phyloP scores from a whole-genome alignment of 2,113 vertebrate genomes.

The Hoplias malabaricus region DNA sequence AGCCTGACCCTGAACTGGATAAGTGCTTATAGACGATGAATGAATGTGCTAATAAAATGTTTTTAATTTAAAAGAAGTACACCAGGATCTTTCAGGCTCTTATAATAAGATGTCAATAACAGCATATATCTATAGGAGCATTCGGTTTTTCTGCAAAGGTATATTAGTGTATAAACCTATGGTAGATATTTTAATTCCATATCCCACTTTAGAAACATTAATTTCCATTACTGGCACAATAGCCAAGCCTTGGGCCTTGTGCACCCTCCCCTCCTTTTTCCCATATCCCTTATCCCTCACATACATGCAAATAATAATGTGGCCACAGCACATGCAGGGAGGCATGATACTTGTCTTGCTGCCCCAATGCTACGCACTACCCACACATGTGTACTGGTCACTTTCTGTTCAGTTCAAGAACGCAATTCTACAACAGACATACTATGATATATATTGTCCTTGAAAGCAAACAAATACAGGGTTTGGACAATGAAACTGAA shows the following conservation, averaged over 20 bases:
- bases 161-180: no score
- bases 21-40: no score
- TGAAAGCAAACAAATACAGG: not conserved
- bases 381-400: not conserved
- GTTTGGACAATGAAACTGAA: no score
- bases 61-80: no score
- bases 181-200: not conserved
- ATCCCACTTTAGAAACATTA: not conserved
- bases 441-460: not conserved
- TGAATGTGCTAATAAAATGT: no score
- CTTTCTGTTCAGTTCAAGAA: constrained; percentile 8
- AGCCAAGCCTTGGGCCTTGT: not conserved
- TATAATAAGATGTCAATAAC: no score
- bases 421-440: not conserved
- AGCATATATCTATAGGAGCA: no score
- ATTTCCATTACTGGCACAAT: not conserved
- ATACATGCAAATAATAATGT: not conserved
- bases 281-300: not conserved
- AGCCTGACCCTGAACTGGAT: no score
- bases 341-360: constrained; percentile 9
- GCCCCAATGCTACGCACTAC: constrained; percentile 7
- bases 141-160: no score
- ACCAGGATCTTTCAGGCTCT: no score
- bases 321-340: constrained; percentile 2
- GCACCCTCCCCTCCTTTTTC: not conserved